Evolutionary conservation across 2,113 vertebrate genomes (phyloP), one percentile per base, ranked within the genome.

Genomic region (Laticauda colubrina): DNA sequence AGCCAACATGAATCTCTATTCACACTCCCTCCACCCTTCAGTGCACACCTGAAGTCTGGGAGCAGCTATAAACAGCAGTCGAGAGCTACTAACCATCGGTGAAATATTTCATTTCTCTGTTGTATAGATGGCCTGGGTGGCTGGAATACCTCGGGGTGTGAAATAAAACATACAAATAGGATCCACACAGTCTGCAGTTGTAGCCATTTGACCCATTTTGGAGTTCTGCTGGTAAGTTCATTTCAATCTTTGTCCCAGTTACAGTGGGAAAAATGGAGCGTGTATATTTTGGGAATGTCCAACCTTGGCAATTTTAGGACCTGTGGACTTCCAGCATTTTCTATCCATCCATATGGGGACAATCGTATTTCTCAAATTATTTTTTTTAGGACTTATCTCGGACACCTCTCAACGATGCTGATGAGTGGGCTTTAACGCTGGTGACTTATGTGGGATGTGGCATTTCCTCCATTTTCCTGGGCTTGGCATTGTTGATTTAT

Each of bases 141-240:
- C 94, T 99, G 98, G 98, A 98, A 98, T 95, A 93, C 95, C 88
- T 96, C 87, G 0, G 99, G 98, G 87, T 99, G 98, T 97, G 95
- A 97, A 96, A 96, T 96, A 24, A 92, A 92, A 55, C 96, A 91
- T 93, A 97, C 97, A 91, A 98, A 98, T 86, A 21, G 93, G 91
- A 93, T 98, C 97, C 97, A 98, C 95, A 99, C 98, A 94, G 97
- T 97, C 96, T 99, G 98, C 96, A 97, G 97, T 94, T 99, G 98
- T 97, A 97, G 98, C 96, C 98, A 99, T 94, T 98, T 99, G 94
- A 99, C 99, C 93, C 98, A 99, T 97, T 99, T 99, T 94, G 98
- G 98, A 94, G 97, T 99, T 92, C 96, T 99, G 75, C 94, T 99
- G 98, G 99, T 99, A 97, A 98, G 98, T 97, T 4, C 94, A 54